Percentiles rank a stretch among this genome's conserved stretches.
Conservation (phyloP, 1,140 invertebrate species). For the Helicoverpa zea region DNA sequence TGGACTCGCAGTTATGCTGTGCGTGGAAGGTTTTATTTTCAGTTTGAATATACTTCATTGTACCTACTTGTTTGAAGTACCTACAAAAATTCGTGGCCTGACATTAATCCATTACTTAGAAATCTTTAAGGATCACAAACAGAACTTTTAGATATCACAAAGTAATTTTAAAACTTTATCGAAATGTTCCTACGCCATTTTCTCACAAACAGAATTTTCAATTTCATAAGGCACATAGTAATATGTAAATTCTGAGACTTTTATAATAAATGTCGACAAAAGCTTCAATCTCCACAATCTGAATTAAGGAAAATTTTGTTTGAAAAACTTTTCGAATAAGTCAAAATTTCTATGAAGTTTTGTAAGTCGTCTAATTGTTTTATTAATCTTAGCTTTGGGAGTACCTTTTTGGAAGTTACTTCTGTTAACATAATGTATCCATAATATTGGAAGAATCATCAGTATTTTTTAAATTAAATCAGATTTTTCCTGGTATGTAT, state of each 20-base stretch:
- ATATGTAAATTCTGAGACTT: conserved; percentile 26
- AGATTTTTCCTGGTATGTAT: too few relatives aligned
- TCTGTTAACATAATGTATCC: background rate
- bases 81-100: too few relatives aligned
- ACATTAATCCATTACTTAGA: too few relatives aligned
- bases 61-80: too few relatives aligned
- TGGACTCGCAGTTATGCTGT: background rate
- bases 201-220: background rate
- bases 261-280: conserved; percentile 40
- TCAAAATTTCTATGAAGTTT: conserved; percentile 40
- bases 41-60: too few relatives aligned
- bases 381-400: conserved; percentile 33
- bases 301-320: conserved; percentile 38
- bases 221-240: conserved; percentile 27
- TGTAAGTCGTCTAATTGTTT: conserved; percentile 28
- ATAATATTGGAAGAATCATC: too few relatives aligned
- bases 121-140: too few relatives aligned
- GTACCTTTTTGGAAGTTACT: conserved; percentile 13
- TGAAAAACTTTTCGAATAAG: conserved; percentile 43
- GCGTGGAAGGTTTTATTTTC: background rate
- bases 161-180: background rate
- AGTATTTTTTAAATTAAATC: too few relatives aligned
- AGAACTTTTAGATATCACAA: background rate
- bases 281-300: conserved; percentile 34
- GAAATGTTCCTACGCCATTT: background rate